Conservation (phyloP, 2,888 invertebrate genomes). For the Callimorpha dominula region DNA sequence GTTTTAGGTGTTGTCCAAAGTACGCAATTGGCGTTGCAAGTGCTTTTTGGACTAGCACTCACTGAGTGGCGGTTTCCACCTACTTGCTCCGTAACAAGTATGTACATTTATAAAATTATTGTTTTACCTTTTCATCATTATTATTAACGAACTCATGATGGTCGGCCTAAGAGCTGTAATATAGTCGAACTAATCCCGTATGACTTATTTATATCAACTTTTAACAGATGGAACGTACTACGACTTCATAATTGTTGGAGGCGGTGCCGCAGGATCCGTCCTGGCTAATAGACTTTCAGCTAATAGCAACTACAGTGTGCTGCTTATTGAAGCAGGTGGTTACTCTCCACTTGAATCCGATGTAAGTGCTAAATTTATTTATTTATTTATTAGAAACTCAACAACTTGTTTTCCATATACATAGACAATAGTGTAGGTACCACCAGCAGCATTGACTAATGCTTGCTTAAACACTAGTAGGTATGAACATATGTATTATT, state of each 20-base stretch:
- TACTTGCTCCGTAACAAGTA: conserved; percentile 10
- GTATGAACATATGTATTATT: too few species aligned
- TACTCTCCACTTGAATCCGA: conserved; percentile 29
- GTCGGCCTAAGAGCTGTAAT: too few species aligned
- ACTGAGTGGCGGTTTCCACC: conserved; percentile 15
- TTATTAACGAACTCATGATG: background rate
- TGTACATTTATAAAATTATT: background rate
- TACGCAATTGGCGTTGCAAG: conserved; percentile 12
- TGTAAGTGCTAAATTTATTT: conserved; percentile 28
- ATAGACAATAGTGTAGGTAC: too few species aligned
- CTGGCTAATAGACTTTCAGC: conserved; percentile 39
- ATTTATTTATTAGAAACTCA: too few species aligned
- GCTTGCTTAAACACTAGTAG: too few species aligned
- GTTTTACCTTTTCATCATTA: background rate
- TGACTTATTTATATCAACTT: too few species aligned
- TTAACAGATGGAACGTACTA: conserved; percentile 30
- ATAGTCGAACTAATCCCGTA: too few species aligned
- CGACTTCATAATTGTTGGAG: conserved; percentile 45
- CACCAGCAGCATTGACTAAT: too few species aligned
- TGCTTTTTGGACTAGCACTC: conserved; percentile 18
- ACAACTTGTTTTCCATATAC: too few species aligned
- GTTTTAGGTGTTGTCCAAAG: background rate
- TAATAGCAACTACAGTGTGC: conserved; percentile 18
- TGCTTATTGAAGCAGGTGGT: conserved; percentile 37
- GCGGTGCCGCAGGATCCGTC: conserved; percentile 40